Base-by-base conservation (phyloP, 2,888 invertebrate genomes). In the Lasius fuliginosus region DNA sequence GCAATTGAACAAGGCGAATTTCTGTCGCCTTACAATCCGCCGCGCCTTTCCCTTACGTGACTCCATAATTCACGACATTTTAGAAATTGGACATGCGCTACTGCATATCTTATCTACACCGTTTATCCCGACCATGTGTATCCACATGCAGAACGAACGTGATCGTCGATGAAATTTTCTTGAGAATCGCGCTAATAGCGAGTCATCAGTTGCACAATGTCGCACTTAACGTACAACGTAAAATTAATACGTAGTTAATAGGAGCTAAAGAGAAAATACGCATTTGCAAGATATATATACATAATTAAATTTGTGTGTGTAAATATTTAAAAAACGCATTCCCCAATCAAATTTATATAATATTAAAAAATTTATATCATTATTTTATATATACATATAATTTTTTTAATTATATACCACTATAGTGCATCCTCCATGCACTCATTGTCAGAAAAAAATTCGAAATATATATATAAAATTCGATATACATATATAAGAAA, bases 41-140 rank as follows among this genome's bases (percentile, higher is more conserved):
- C 30, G 40, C 68, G 68, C 68, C 77, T 81, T 71, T 81, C 79
- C 79, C 79, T 81, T 81, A 81, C 60, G 60, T 62, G 79, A 81
- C 79, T 71, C 79, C 79, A 36, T 81, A 71, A 81, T 81, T 81
- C 33, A 62, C 27, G 60, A 18, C 36, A 46, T 81, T 81, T 71
- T 81, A 81, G 71, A 71, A 71, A 81, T 71, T 81, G 33, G 79
- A 81, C 46, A 71, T 62, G 79, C 79, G 71, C 79, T 71, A 60
- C 60, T 60, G 69, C 79, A 49, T 81, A 60, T 62, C 71, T 81
- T 60, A 81, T 81, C 71, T 71, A 42, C 33, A 42, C 15, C 27
- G 23, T 60, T 71, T 79, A 79, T 81, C 79, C 33, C 23, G 42
- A 9, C 42, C 53, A n/a, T n/a, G 46, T 49, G 15, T 40, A 40